phyloP scores from a whole-genome alignment of 2,888 invertebrate species.

The Ornithoptera alexandrae region DNA sequence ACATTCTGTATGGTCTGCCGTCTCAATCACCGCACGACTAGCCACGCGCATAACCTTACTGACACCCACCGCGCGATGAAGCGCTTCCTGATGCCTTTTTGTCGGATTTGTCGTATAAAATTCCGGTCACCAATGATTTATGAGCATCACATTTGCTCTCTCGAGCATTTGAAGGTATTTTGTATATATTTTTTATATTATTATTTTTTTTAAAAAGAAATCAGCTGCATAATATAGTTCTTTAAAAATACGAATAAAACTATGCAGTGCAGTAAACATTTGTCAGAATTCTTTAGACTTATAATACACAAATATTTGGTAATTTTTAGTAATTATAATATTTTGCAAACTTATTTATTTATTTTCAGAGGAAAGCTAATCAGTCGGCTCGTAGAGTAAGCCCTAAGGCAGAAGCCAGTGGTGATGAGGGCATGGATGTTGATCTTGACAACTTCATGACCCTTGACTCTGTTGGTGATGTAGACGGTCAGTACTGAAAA shows the following conservation, averaged over 20 bases:
- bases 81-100: conserved; percentile 90
- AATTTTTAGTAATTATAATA: conserved; percentile 22
- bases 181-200: neutral
- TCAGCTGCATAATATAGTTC: neutral
- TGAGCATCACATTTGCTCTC: conserved; percentile 89
- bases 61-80: conserved; percentile 91
- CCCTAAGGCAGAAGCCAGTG: conserved; percentile 82
- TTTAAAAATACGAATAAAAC: too few relatives aligned
- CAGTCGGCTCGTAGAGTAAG: conserved; percentile 61
- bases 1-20: conserved; percentile 88
- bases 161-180: conserved; percentile 88
- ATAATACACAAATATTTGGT: conserved; percentile 8
- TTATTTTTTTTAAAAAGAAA: neutral
- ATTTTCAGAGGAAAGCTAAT: conserved; percentile 59
- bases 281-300: neutral
- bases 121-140: conserved; percentile 92
- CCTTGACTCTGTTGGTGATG: conserved; percentile 92
- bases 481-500: conserved; percentile 80
- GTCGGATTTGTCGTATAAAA: conserved; percentile 86
- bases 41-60: conserved; percentile 88
- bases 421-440: conserved; percentile 85
- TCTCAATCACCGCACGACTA: conserved; percentile 86
- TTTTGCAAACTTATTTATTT: conserved; percentile 8
- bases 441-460: conserved; percentile 92
- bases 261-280: too few relatives aligned